A percentile compares a stretch with the other conserved stretches of the same genome.
Conservation (phyloP, 1,140 invertebrate species). For the Reticulitermes speratus region DNA sequence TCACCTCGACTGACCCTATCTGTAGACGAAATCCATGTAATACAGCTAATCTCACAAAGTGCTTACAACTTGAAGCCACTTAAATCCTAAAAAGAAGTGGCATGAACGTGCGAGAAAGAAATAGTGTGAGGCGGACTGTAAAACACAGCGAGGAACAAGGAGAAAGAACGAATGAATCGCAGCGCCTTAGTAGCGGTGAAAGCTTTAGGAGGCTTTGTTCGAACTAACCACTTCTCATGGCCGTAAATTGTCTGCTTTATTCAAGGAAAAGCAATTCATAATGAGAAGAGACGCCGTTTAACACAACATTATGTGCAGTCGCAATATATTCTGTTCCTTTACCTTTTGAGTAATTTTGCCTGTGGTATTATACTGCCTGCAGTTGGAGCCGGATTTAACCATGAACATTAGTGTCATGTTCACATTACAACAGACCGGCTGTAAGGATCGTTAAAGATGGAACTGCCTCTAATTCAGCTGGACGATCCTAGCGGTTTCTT, state of each 20-base stretch:
- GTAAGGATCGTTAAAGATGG: no score
- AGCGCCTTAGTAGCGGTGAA: not conserved
- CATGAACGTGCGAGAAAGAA: not conserved
- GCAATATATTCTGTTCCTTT: no score
- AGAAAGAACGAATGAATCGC: slow-evolving; percentile 1
- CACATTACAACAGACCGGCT: no score
- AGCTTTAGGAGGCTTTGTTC: not conserved
- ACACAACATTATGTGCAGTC: not conserved
- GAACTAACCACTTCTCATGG: not conserved
- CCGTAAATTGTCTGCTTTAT: not conserved
- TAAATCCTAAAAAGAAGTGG: not conserved
- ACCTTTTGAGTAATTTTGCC: no score
- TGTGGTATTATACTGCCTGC: no score
- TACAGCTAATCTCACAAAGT: not conserved
- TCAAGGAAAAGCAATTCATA: not conserved
- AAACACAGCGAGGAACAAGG: not conserved
- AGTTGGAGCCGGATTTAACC: no score
- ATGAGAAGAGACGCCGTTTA: not conserved
- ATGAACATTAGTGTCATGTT: no score
- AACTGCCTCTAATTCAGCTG: no score
- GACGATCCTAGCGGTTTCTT: no score
- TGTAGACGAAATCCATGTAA: not conserved
- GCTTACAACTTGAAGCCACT: not conserved
- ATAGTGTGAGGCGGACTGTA: not conserved
- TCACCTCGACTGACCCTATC: no score